These are phyloP conservation scores for Oreotragus oreotragus DNA, from an alignment of 2,113 vertebrate genomes.

Conservation along the genomic window DNA sequence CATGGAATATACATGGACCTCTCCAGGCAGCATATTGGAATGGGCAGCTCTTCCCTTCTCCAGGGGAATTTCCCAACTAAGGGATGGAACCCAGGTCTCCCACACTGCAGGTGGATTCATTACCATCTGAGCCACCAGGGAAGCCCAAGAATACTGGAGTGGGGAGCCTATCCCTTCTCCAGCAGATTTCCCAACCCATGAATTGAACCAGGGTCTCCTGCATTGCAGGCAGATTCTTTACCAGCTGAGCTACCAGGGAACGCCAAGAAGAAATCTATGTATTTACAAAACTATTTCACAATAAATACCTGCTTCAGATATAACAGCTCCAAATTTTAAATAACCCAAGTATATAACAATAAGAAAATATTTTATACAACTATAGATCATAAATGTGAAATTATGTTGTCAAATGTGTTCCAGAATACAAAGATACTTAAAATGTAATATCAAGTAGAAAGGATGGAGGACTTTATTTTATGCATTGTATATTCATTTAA, in stretches of 20 bases:
- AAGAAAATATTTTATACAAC: not conserved
- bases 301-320: not conserved
- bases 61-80: not conserved
- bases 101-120: accelerated
- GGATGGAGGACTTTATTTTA: not conserved
- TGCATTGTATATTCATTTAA: not conserved
- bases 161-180: not conserved
- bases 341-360: not conserved
- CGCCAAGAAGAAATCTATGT: not conserved
- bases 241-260: not conserved
- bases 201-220: not conserved
- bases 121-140: not conserved
- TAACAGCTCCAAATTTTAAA: not conserved
- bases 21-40: not conserved
- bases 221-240: not conserved
- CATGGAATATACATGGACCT: not conserved
- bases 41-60: not conserved
- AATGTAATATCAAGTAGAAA: not conserved
- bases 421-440: not conserved
- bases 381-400: not conserved
- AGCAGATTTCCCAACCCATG: not conserved
- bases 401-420: not conserved
- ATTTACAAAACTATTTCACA: not conserved
- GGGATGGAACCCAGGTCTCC: not conserved
- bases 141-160: not conserved